phyloP scores from a whole-genome alignment of 1,140 invertebrate species.

The Gerris buenoi region DNA sequence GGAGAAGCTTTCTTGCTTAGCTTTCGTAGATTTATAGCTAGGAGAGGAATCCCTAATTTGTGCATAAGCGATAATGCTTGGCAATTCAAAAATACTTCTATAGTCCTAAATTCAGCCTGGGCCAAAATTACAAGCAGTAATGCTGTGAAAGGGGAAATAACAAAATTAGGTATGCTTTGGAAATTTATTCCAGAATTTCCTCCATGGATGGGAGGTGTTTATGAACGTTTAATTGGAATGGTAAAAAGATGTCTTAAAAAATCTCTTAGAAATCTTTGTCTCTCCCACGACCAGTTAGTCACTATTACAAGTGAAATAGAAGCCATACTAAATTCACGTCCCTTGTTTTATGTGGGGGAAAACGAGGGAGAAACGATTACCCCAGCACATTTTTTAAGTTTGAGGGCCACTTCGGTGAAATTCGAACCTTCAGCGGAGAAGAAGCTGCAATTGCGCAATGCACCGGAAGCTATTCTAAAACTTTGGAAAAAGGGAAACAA shows the following conservation, averaged over 20 bases:
- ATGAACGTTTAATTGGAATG: background rate
- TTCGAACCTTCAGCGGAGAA: background rate
- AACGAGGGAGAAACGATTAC: background rate
- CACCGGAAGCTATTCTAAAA: background rate
- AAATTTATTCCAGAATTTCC: background rate
- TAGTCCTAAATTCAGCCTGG: background rate
- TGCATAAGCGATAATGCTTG: conserved; percentile 22
- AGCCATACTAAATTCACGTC: background rate
- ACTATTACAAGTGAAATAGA: background rate
- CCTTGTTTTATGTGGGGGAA: background rate
- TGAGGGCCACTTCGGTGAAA: background rate
- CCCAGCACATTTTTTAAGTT: background rate
- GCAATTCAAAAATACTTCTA: background rate
- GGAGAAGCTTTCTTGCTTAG: conserved; percentile 22
- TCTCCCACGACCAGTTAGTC: background rate
- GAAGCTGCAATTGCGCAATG: background rate
- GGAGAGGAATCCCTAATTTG: conserved; percentile 24
- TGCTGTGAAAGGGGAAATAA: background rate
- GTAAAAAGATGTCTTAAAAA: background rate
- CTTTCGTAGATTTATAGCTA: conserved; percentile 24
- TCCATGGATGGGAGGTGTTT: background rate
- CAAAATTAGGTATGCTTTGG: background rate
- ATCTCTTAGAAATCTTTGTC: background rate
- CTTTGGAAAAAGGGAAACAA: background rate
- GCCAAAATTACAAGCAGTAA: background rate